phyloP scores from a whole-genome alignment of 1,140 invertebrate species.

The Elymnias hypermnestra region DNA sequence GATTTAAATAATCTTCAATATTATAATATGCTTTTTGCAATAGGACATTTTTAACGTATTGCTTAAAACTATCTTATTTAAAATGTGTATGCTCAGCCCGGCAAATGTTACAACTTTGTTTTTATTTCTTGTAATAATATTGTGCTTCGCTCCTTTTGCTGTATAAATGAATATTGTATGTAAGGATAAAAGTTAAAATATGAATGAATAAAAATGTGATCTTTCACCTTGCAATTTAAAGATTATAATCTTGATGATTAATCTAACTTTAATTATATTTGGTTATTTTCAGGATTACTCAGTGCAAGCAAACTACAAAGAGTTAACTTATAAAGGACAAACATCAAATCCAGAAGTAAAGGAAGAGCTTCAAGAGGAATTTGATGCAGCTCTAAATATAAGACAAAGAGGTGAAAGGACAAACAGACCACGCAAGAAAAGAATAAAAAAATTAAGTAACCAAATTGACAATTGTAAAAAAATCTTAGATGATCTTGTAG shows the following conservation, averaged over 20 bases:
- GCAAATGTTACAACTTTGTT: too few relatives aligned
- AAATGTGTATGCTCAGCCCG: too few relatives aligned
- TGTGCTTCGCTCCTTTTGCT: too few relatives aligned
- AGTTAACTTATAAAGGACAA: conserved; percentile 3
- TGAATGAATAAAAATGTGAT: neutral
- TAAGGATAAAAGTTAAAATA: neutral
- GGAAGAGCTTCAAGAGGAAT: conserved; percentile 25
- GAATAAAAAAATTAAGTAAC: conserved; percentile 1
- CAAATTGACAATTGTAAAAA: conserved; percentile 36
- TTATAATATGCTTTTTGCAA: too few relatives aligned
- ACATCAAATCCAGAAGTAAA: conserved; percentile 29
- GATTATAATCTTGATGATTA: too few relatives aligned
- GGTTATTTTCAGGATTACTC: conserved; percentile 24
- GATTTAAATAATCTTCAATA: too few relatives aligned
- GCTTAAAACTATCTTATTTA: too few relatives aligned
- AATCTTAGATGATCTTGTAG: conserved; percentile 47
- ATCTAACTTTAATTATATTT: too few relatives aligned
- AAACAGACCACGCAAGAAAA: conserved; percentile 37
- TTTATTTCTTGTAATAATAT: neutral
- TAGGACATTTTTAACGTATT: too few relatives aligned
- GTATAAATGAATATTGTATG: neutral
- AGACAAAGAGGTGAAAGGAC: conserved; percentile 44
- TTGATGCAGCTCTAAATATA: conserved; percentile 29
- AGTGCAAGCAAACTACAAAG: conserved; percentile 1
- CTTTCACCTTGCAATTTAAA: too few relatives aligned